Evolutionary conservation across 2,113 vertebrate species (phyloP).

Genomic region (Chaenocephalus aceratus): DNA sequence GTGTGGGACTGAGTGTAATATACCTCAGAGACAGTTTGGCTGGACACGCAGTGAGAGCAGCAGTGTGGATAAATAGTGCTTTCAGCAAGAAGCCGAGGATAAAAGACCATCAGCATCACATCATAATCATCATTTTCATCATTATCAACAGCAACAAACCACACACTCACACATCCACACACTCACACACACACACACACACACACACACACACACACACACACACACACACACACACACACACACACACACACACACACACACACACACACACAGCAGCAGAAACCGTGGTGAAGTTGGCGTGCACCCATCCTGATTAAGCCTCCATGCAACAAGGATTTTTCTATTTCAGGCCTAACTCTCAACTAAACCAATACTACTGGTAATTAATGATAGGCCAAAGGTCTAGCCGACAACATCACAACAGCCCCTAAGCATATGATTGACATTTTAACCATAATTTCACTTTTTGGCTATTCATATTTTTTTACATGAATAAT

Average conservation of each 20-base stretch:
- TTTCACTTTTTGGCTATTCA: slow-evolving; percentile 9
- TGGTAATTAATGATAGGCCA: slow-evolving; percentile 56
- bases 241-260: slow-evolving; percentile 3
- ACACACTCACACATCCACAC: slow-evolving; percentile 6
- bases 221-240: slow-evolving; percentile 24
- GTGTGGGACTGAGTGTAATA: slow-evolving; percentile 26
- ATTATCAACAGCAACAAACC: slow-evolving; percentile 58
- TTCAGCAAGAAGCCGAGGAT: slow-evolving; percentile 47
- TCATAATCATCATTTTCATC: slow-evolving; percentile 68
- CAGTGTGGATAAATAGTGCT: slow-evolving; percentile 55
- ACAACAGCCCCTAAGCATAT: slow-evolving; percentile 23
- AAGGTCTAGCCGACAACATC: slow-evolving; percentile 22
- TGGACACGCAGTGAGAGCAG: slow-evolving; percentile 44
- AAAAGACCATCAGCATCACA: slow-evolving; percentile 62
- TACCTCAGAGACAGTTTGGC: slow-evolving; percentile 49
- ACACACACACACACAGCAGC: slow-evolving; percentile 19
- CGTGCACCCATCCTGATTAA: slow-evolving; percentile 58
- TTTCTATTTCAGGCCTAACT: slow-evolving; percentile 60
- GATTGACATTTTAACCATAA: slow-evolving; percentile 28
- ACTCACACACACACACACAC: slow-evolving; percentile 12
- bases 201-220: slow-evolving; percentile 5
- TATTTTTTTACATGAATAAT: not conserved
- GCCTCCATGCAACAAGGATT: slow-evolving; percentile 50
- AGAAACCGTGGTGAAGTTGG: slow-evolving; percentile 42
- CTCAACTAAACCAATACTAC: slow-evolving; percentile 55